phyloP scores from a whole-genome alignment of 2,888 invertebrate genomes.

The Encarsia formosa region DNA sequence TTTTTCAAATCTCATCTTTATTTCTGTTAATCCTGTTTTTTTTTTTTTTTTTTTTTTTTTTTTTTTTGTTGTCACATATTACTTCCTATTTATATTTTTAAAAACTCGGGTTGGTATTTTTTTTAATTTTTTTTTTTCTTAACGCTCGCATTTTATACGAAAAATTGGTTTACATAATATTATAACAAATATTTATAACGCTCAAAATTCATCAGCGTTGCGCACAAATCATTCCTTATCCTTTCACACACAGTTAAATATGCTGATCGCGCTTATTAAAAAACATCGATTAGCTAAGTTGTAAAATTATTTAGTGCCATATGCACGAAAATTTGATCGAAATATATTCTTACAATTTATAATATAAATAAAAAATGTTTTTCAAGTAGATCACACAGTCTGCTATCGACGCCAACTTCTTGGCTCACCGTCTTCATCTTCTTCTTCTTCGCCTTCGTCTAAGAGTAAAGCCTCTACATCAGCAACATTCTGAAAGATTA shows the following conservation, averaged over 20 bases:
- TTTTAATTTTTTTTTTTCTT: constrained; percentile 12
- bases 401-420: constrained; percentile 87
- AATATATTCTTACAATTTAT: constrained; percentile 30
- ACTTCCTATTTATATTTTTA: constrained; percentile 22
- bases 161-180: constrained; percentile 30
- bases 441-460: constrained; percentile 82
- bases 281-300: constrained; percentile 22
- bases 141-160: constrained; percentile 24
- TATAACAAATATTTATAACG: constrained; percentile 31
- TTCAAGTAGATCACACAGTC: constrained; percentile 36
- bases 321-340: constrained; percentile 27
- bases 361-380: constrained; percentile 28
- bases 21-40: constrained; percentile 23
- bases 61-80: constrained; percentile 19
- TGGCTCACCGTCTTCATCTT: constrained; percentile 77
- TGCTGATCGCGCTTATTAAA: constrained; percentile 23
- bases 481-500: constrained; percentile 47
- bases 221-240: constrained; percentile 17
- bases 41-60: constrained; percentile 5
- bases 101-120: constrained; percentile 22
- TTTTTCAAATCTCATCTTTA: too few species aligned
- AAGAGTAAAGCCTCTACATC: constrained; percentile 64
- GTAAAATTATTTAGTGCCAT: constrained; percentile 26
- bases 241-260: constrained; percentile 15
- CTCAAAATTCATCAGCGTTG: constrained; percentile 23